Evolutionary conservation across 2,888 invertebrate genomes (phyloP), one percentile per base, ranked within the genome.

Genomic region (Druceiella hillmani): DNA sequence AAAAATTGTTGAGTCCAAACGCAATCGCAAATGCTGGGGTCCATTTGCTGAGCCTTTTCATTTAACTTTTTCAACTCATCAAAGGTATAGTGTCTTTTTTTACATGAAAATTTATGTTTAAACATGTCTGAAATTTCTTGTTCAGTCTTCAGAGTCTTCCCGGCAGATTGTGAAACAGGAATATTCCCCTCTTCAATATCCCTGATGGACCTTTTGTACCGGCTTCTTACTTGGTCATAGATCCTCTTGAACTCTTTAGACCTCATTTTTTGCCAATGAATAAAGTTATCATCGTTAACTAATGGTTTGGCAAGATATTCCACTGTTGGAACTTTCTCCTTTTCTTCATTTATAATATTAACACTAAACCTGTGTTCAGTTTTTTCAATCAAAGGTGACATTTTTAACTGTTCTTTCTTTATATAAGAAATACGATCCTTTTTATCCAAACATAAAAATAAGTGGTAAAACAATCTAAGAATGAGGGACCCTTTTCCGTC

Each of bases 361-460:
- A 69, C 57, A 43, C 55, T 59, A 46, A 70, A 70, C 43, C 69
- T 57, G 24, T 59, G 58, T 5, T 53, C 58, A 27, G 64, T 49
- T 55, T 70, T 69, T 24, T 65, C 59, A 10, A 69, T 59, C 30
- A 70, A 53, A 11, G 30, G 51, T 9, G 70, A 67, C 3, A 60
- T 62, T 58, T 66, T 64, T 55, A 65, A 61, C 32, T 61, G 55
- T 49, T 73, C 72, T 37, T 62, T 55, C 44, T 72, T 68, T 15
- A 76, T 67, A 48, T 75, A 78, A 50, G 74, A 61, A 9, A 74
- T 61, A 29, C 70, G 65, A 49, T 76, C 74, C 53, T 69, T 75
- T 52, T 72, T 74, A 47, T 79, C 76, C 32, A 81, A 59, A 43
- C 68, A 66, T 5, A 81, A 58, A 52, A 76, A 81, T 3, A 81